Conservation (phyloP, 2,797 vertebrate genomes). For the Channallabes apus region DNA sequence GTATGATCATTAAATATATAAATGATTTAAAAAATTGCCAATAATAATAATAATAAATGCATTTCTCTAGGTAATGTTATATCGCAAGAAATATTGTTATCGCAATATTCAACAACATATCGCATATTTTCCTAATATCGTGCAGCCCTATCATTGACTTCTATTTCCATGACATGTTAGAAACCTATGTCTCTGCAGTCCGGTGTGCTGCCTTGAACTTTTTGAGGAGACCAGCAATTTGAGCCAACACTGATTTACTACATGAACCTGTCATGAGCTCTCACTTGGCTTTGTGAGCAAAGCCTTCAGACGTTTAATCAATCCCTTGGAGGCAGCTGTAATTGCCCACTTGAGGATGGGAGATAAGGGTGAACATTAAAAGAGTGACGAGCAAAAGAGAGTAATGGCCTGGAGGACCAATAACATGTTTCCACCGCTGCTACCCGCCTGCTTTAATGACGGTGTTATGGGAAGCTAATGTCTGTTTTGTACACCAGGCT, state of each 20-base stretch:
- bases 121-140: too few relatives aligned
- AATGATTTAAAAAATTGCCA: too few relatives aligned
- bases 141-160: too few relatives aligned
- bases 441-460: constrained; percentile 55
- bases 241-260: constrained; percentile 24
- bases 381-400: constrained; percentile 50
- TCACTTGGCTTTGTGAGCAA: constrained; percentile 42
- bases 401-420: constrained; percentile 51
- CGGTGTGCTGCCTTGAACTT: constrained; percentile 18
- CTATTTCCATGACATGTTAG: constrained; percentile 38
- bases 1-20: too few relatives aligned
- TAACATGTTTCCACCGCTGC: constrained; percentile 44
- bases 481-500: constrained; percentile 55
- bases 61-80: too few relatives aligned
- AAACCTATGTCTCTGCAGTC: constrained; percentile 7
- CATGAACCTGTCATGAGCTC: constrained; percentile 40
- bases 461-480: constrained; percentile 56
- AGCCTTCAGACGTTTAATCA: constrained; percentile 55
- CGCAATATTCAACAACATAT: too few relatives aligned
- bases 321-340: constrained; percentile 47
- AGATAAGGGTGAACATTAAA: constrained; percentile 61
- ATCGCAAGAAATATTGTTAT: too few relatives aligned
- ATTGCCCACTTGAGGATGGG: constrained; percentile 55
- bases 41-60: too few relatives aligned
- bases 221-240: constrained; percentile 16